phyloP scores from a whole-genome alignment of 2,113 vertebrate species.

The Leptosomus discolor region DNA sequence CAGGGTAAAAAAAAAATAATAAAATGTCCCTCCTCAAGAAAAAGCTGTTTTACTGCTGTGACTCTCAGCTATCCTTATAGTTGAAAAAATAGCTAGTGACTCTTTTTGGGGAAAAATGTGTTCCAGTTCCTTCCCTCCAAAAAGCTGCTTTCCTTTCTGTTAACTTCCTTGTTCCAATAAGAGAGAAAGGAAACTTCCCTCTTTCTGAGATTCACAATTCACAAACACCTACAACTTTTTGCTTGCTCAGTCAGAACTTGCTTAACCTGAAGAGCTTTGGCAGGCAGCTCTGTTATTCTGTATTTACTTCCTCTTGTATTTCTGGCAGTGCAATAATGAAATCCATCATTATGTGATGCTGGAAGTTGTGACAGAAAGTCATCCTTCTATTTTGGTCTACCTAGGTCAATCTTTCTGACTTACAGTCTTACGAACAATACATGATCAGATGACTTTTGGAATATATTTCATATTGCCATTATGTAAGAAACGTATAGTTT shows the following conservation, averaged over 20 bases:
- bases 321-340: neutral
- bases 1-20: neutral
- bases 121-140: neutral
- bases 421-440: neutral
- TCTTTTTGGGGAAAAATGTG: neutral
- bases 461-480: rapidly evolving
- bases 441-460: neutral
- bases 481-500: neutral
- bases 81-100: neutral
- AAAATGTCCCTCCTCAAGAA: neutral
- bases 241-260: neutral
- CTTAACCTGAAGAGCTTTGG: neutral
- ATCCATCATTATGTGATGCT: neutral
- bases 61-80: neutral
- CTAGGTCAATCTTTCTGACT: neutral
- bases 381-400: neutral
- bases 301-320: neutral
- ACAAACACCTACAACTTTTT: neutral
- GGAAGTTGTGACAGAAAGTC: neutral
- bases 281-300: neutral
- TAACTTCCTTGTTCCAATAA: neutral
- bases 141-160: neutral
- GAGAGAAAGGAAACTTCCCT: neutral
- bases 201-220: neutral
- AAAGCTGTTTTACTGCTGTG: neutral